Base-by-base conservation (phyloP, 2,888 invertebrate genomes). In the Drosophila ezoana region DNA sequence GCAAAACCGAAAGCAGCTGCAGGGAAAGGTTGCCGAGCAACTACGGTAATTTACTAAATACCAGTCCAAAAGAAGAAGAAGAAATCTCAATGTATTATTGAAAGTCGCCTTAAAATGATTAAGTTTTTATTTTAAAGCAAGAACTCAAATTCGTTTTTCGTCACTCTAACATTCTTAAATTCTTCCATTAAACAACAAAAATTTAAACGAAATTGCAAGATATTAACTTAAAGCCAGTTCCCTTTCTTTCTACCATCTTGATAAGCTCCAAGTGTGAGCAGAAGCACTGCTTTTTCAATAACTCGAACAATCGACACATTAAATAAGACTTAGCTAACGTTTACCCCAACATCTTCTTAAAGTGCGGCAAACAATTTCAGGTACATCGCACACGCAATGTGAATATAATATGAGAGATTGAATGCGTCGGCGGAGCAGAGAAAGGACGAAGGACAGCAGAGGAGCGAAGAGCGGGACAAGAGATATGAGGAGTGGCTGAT, bases 381-480 rank as follows among this genome's bases (percentile, higher is more conserved):
- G 64, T 68, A 53, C 59, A 57, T 56, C 66, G 52, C 62, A 60
- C 76, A 76, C 81, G 85, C 82, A 74, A 72, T 77, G 79, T 76
- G 85, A 79, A 81, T 81, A 76, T 79, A 73, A 82, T 80, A 86
- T 80, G 65, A 80, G 69, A 68, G 60, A 68, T 78, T 76, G 73
- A 82, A 72, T 74, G 79, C 73, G 79, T 79, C 79, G 65, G 52
- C 61, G 52, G 16, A n/a, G 49, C 61, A 53, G 59, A 53, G 49
- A 47, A 60, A 54, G 58, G 51, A 16, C 49, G 49, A 4, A 8
- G 28, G 40, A 9, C 9, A 16, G 28, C n/a, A 9, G 14, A 28
- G 53, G 23, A 33, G 33, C 5, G 32, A 23, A 3, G 5, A 14
- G 28, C 9, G 2, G 10, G 18, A 8, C 11, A 9, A n/a, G 2